Conservation (phyloP, 2,888 invertebrate genomes). For the Dichetophora obliterata region DNA sequence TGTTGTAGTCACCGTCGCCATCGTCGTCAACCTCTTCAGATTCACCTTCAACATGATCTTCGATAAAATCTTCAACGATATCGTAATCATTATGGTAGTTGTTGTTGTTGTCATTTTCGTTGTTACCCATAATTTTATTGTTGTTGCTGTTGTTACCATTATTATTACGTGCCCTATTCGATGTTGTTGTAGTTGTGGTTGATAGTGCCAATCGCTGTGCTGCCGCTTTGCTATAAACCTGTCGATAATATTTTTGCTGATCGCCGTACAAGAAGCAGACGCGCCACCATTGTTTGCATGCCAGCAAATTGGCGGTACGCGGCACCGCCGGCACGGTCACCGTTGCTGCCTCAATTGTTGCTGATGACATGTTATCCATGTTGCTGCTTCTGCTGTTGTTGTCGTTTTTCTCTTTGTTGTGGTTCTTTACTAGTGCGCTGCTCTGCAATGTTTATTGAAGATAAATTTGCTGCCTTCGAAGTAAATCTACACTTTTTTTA, state of each 20-base stretch:
- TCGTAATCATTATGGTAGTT: constrained; percentile 39
- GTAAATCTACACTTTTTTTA: no score
- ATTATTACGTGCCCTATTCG: constrained; percentile 45
- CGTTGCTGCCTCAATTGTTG: constrained; percentile 57
- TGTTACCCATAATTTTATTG: constrained; percentile 42
- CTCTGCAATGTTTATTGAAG: no score
- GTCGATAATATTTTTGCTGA: constrained; percentile 87
- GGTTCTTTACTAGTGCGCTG: neutral
- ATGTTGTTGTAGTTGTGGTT: constrained; percentile 43
- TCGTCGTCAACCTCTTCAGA: constrained; percentile 43
- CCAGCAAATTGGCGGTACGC: constrained; percentile 79
- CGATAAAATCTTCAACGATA: constrained; percentile 60
- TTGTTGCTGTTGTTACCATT: constrained; percentile 47
- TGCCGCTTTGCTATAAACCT: constrained; percentile 77
- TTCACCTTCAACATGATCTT: constrained; percentile 47
- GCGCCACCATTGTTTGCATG: constrained; percentile 92
- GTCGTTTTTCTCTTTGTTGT: constrained; percentile 14
- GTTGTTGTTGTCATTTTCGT: constrained; percentile 43
- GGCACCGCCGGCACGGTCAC: constrained; percentile 67
- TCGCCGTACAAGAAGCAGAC: constrained; percentile 90
- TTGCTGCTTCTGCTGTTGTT: constrained; percentile 15
- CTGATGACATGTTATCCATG: constrained; percentile 39
- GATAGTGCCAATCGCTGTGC: constrained; percentile 71
- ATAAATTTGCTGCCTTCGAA: constrained; percentile 5
- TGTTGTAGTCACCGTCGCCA: constrained; percentile 37